Base-by-base conservation (phyloP, 2,888 invertebrate genomes). In the Nemurella pictetii region DNA sequence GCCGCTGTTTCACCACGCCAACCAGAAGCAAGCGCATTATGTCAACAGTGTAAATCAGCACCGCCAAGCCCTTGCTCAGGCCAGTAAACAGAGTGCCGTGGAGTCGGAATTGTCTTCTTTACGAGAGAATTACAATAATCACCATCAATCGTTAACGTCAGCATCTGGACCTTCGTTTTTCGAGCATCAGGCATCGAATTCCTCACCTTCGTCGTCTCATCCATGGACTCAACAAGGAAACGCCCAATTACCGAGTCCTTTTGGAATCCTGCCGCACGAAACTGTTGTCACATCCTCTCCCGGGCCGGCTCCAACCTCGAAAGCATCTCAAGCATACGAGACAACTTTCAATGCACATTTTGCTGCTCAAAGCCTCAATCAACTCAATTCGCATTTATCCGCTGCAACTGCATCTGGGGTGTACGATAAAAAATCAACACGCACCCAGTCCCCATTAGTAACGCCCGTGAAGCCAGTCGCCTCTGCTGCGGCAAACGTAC, bases 1-100 rank as follows among this genome's bases (percentile, higher is more conserved):
- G 87, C 96, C 96, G 86, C 91, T 96, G 87, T 96, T 96, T 90
- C 96, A 96, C 90, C 95, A 95, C 91, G 94, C 94, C 84, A 94
- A 94, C 87, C 93, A 94, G 15, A 95, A 95, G 90, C 95, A 95
- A 88, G 94, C 95, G 87, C 94, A 94, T 89, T 95, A 95, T 85
- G 90, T 89, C 84, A 88, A 94, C 89, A 95, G 95, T 85, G 90
- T 89, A 84, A 88, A 87, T 73, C 87, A 87, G 81, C 87, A 87
- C 83, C 85, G 88, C 81, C 85, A 87, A 77, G 83, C 86, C 25
- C 72, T 85, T 26, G 85, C 85, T 4, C 85, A 84, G 84, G 86
- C 88, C 55, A 90, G 93, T 84, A 92, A 92, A 87, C 92, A 92
- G 88, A 90, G 92, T 84, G 91, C 93, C 87, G 91, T 92, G 55